Conservation (phyloP, 2,113 vertebrate species). For the Ginglymostoma cirratum region DNA sequence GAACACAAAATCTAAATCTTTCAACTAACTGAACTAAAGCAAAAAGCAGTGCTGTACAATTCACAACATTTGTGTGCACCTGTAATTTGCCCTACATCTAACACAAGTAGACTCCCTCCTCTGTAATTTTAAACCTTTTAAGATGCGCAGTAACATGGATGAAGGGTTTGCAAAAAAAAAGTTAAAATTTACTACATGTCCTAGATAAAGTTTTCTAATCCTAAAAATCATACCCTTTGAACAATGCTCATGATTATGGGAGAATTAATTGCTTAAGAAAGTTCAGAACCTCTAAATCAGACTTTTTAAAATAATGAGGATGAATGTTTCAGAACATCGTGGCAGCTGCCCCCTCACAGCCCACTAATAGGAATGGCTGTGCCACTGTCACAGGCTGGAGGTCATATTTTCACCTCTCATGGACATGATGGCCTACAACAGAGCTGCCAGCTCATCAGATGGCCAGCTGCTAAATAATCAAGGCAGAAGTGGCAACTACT, state of each 20-base stretch:
- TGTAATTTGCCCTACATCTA: not conserved
- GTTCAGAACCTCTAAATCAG: not conserved
- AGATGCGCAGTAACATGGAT: not conserved
- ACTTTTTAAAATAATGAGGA: not conserved
- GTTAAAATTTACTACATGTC: not conserved
- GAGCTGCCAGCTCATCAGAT: too few species aligned
- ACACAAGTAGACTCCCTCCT: not conserved
- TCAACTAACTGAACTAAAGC: not conserved
- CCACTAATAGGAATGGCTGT: too few species aligned
- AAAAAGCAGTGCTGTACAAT: not conserved
- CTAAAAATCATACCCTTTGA: not conserved
- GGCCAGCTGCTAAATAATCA: too few species aligned
- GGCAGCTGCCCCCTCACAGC: not conserved
- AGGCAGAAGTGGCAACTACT: too few species aligned
- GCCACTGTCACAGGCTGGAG: too few species aligned
- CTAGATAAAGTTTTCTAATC: not conserved
- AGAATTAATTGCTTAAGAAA: not conserved
- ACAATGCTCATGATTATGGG: not conserved
- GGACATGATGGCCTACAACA: too few species aligned
- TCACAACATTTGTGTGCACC: not conserved
- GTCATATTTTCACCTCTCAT: too few species aligned
- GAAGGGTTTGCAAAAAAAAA: not conserved
- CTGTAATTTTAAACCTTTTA: not conserved
- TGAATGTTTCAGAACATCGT: not conserved
- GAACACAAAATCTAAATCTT: not conserved